Conservation (phyloP, 1,140 invertebrate genomes). For the Oreohelix idahoensis region DNA sequence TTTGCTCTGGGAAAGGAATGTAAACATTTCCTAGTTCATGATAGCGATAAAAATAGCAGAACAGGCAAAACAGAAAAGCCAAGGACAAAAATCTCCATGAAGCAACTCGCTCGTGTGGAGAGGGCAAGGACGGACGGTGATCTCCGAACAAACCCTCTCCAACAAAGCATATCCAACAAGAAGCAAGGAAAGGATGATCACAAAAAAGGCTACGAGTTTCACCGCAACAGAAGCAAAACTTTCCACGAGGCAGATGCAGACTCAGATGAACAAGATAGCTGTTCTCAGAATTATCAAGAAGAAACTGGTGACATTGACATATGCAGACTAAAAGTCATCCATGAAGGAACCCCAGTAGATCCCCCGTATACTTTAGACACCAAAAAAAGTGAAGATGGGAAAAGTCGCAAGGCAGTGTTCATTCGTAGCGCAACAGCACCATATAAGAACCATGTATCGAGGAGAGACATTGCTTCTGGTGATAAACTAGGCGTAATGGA, state of each 20-base stretch:
- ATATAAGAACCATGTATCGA: background rate
- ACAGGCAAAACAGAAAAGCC: background rate
- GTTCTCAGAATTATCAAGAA: background rate
- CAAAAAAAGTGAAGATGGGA: background rate
- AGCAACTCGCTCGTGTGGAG: background rate
- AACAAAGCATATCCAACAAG: background rate
- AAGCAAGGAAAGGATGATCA: background rate
- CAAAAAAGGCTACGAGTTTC: background rate
- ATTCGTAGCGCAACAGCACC: slow-evolving; percentile 15
- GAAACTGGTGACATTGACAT: background rate
- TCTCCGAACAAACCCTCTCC: background rate
- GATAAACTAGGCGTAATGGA: background rate
- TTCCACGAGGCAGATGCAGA: background rate
- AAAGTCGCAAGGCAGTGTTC: background rate
- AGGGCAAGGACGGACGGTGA: background rate
- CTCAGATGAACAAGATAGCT: background rate
- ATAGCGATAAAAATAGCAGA: background rate
- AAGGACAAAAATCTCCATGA: background rate
- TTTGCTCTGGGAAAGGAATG: background rate
- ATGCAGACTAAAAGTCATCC: background rate
- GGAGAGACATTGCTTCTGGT: background rate
- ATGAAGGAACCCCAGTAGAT: slow-evolving; percentile 29
- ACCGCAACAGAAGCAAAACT: background rate
- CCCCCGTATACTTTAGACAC: background rate
- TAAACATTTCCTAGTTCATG: background rate